Evolutionary conservation across 2,113 vertebrate genomes (phyloP), one percentile per base, ranked within the genome.

Genomic region (Pluvianellus socialis): DNA sequence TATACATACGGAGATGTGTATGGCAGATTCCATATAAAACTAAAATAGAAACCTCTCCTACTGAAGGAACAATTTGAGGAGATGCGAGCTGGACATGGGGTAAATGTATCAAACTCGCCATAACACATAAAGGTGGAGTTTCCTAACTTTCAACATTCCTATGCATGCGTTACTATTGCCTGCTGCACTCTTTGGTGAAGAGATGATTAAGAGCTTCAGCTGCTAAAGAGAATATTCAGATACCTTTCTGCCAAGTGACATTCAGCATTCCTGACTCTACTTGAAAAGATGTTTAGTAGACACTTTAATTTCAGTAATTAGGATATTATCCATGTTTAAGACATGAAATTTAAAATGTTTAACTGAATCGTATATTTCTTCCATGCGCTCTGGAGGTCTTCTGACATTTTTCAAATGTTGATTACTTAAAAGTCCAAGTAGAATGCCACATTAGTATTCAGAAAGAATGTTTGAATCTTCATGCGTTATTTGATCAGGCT

Each of bases 401-500:
- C 26, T 59, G 88, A 82, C 12, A 55, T 75, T 65, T 91, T 95
- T 93, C 38, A 61, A 74, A 68, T 72, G 55, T 88, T 49, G n/a
- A 28, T 86, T 84, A 16, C 73, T 88, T 89, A 86, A 61, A 89
- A 35, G 56, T 88, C 86, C 83, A 45, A 92, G 13, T 79, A 22
- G 62, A 90, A 94, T 38, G n/a, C 15, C 59, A 28, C 53, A 82
- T 95, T 92, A 96, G 66, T 89, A 92, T 85, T 96, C 88, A 91
- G n/a, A 75, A 45, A 40, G 67, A 81, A 70, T 14, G n/a, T 80
- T 82, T 86, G 62, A 93, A 77, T 95, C 65, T 95, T 73, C 79
- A 90, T 92, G 70, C 21, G 8, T 93, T 84, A 61, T 97, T 96
- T 81, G 83, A 86, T 95, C 38, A 96, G 62, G 72, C 79, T 96